Evolutionary conservation across 2,797 vertebrate genomes (phyloP).

Genomic region (Selene dorsalis): DNA sequence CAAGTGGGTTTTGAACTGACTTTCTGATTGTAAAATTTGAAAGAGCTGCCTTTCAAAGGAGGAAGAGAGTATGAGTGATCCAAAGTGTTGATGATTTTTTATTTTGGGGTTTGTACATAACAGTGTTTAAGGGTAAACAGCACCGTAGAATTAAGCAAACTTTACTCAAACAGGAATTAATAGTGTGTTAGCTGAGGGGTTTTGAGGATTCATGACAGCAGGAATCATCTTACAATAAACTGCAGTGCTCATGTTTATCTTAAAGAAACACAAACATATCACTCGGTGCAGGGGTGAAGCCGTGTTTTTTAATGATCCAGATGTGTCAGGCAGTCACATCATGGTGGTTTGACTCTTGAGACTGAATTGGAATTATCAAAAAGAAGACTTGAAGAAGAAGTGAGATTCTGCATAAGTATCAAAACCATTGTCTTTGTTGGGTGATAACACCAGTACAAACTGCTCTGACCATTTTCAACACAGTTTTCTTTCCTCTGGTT

Average conservation of each 20-base stretch:
- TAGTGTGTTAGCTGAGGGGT: too few species aligned
- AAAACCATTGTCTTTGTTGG: neutral
- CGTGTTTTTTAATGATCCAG: neutral
- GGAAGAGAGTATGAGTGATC: too few species aligned
- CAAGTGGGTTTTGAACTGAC: neutral
- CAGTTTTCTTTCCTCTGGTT: constrained; percentile 25
- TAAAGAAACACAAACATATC: neutral
- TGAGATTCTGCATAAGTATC: neutral
- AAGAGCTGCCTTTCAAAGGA: too few species aligned
- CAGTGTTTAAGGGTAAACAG: too few species aligned
- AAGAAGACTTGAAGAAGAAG: neutral
- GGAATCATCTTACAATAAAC: neutral
- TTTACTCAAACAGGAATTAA: too few species aligned
- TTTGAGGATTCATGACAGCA: neutral
- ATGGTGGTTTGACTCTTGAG: neutral
- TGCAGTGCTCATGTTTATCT: neutral
- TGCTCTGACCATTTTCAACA: constrained; percentile 6
- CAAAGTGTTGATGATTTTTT: too few species aligned
- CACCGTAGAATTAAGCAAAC: too few species aligned
- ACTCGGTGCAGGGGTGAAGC: neutral
- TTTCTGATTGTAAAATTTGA: too few species aligned
- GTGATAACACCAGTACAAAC: neutral
- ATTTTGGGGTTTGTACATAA: too few species aligned
- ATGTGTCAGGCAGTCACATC: too few species aligned
- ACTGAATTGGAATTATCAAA: neutral